A percentile compares a stretch with the other conserved stretches of the same genome.
Conservation (phyloP, 1,140 invertebrate genomes). For the Agrypnia vestita region DNA sequence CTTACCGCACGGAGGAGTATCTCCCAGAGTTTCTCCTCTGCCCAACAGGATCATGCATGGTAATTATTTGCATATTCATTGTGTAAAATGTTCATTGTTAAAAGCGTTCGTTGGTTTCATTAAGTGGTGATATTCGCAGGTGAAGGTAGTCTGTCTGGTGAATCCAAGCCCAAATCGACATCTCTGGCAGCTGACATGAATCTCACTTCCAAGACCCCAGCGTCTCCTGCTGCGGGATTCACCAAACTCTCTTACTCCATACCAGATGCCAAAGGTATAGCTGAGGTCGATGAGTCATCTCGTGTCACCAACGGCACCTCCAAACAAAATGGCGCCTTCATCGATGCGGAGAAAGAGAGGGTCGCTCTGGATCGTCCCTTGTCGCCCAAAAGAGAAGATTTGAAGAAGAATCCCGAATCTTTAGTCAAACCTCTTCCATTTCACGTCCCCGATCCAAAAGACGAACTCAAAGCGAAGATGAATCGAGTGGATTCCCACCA, state of each 20-base stretch:
- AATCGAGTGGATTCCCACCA: conserved; percentile 71
- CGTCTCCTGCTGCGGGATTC: conserved; percentile 52
- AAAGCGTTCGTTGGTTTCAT: background rate
- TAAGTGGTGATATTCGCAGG: conserved; percentile 15
- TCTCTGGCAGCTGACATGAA: conserved; percentile 57
- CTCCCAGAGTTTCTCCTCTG: conserved; percentile 50
- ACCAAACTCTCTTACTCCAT: conserved; percentile 52
- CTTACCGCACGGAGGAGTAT: conserved; percentile 54
- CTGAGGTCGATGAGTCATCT: conserved; percentile 63
- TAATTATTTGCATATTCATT: conserved; percentile 10
- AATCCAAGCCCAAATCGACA: conserved; percentile 50
- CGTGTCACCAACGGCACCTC: conserved; percentile 53
- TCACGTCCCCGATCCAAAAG: conserved; percentile 54
- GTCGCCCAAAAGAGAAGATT: background rate
- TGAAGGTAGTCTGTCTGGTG: conserved; percentile 21
- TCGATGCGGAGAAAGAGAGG: conserved; percentile 64
- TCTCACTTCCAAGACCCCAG: background rate
- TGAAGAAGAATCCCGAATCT: conserved; percentile 14
- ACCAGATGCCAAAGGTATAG: conserved; percentile 55
- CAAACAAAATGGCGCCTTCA: conserved; percentile 67
- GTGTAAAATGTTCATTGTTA: background rate
- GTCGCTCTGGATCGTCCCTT: conserved; percentile 29
- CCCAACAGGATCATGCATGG: conserved; percentile 40
- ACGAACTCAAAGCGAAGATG: conserved; percentile 71
- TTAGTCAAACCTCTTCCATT: conserved; percentile 46